Conservation (phyloP, 2,888 invertebrate genomes). For the Yponomeuta sedellus region DNA sequence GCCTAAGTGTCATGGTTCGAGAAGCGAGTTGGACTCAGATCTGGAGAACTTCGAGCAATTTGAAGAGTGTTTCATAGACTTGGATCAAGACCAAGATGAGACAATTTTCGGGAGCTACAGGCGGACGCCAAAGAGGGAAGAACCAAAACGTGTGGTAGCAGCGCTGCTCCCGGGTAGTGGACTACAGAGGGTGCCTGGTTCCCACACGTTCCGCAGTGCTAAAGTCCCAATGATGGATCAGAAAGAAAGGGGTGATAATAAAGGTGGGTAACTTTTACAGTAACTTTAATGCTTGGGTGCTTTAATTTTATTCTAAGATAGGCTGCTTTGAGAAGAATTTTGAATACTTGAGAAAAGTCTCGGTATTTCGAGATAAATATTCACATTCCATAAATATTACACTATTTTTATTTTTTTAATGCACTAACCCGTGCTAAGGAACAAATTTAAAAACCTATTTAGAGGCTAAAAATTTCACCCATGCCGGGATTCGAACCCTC, state of each 20-base stretch:
- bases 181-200: slow-evolving; percentile 49
- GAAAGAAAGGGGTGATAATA: slow-evolving; percentile 37
- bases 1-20: slow-evolving; percentile 52
- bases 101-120: slow-evolving; percentile 42
- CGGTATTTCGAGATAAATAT: too few species aligned
- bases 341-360: too few species aligned
- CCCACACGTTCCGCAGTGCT: slow-evolving; percentile 43
- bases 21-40: slow-evolving; percentile 61
- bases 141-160: slow-evolving; percentile 56
- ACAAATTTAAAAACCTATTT: too few species aligned
- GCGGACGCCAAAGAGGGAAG: slow-evolving; percentile 50
- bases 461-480: too few species aligned
- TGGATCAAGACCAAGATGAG: slow-evolving; percentile 60
- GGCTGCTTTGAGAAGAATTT: too few species aligned
- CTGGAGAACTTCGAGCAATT: slow-evolving; percentile 64
- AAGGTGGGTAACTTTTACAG: slow-evolving; percentile 44
- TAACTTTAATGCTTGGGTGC: background rate
- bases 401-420: too few species aligned
- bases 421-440: too few species aligned
- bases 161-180: slow-evolving; percentile 64
- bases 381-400: too few species aligned
- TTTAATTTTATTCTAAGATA: background rate
- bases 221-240: slow-evolving; percentile 48
- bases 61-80: slow-evolving; percentile 62
- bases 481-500: too few species aligned